A percentile compares a stretch with the other conserved stretches of the same genome.
Evolutionary conservation across 2,113 vertebrate species (phyloP).

Genomic region (Phasianus colchicus): DNA sequence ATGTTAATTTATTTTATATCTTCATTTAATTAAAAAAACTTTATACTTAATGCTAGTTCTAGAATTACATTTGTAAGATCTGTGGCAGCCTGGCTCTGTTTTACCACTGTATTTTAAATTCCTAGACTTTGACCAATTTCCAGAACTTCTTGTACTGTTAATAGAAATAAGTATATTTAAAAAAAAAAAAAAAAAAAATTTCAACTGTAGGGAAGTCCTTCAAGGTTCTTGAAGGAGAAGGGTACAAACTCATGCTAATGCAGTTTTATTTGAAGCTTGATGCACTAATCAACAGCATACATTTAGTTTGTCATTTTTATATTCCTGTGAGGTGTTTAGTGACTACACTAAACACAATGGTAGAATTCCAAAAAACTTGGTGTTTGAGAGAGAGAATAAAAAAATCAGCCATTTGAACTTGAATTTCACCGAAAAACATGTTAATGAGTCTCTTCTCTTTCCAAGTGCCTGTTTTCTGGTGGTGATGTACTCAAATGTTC

Average conservation of each 20-base stretch:
- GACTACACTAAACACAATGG: neutral
- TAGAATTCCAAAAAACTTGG: neutral
- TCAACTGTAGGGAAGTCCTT: neutral
- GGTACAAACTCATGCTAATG: neutral
- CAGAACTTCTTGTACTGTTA: neutral
- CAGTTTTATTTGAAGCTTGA: neutral
- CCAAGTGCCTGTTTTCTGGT: neutral
- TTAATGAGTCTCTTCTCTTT: neutral
- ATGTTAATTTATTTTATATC: constrained; percentile 7
- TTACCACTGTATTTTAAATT: neutral
- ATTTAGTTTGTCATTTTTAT: neutral
- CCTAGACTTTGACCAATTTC: neutral
- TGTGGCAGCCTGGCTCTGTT: neutral
- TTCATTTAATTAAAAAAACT: neutral
- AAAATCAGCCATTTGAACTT: neutral
- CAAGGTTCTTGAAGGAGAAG: neutral
- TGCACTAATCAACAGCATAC: neutral
- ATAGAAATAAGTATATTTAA: neutral
- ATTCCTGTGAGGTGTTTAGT: neutral
- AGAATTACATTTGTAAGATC: neutral
- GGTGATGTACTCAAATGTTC: neutral
- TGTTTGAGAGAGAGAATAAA: neutral
- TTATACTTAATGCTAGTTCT: constrained; percentile 10
- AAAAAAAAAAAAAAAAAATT: neutral
- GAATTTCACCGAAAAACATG: neutral